Base-by-base conservation (phyloP, 1,140 invertebrate species). In the Ostrea edulis region DNA sequence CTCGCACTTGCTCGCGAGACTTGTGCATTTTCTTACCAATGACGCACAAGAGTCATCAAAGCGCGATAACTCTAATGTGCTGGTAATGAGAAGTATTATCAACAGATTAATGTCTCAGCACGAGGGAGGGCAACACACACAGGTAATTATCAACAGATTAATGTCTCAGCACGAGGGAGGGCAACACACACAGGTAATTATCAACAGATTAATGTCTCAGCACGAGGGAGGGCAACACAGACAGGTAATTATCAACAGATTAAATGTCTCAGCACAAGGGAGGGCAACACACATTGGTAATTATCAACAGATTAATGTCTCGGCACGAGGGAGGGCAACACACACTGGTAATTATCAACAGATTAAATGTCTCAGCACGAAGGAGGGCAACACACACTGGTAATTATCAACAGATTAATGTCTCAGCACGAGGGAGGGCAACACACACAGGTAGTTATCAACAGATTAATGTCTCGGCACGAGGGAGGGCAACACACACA, bases 221-320 rank as follows among this genome's bases (percentile, higher is more conserved):
- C 89, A 62, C 5, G n/a, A 65, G 2, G 82, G 14, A 55, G 52
- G 83, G 0, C 12, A n/a, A 35, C 51, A 84, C n/a, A 14, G 3
- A 62, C 9, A 54, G 83, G 53, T 84, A 29, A 62, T 14, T 12
- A 96, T 98, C 65, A 96, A 97, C 89, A 83, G 83, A 35, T 88
- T 95, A 11, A n/a, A 93, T 94, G 92, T 89, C 86, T 84, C 88
- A 91, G 35, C 89, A 65, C 3, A n/a, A 65, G 0, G 82, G 22
- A 53, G 51, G 52, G 0, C 4, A 8, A 17, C 9, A 55, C 9
- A 55, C n/a, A 20, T 7, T 3, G 55, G n/a, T 20, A 44, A 17
- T 97, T 95, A 96, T 98, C 65, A 96, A 97, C 89, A 83, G 83
- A 35, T 88, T 95, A 11, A 93, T 94, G 92, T 89, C 87, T 84